Base-by-base conservation (phyloP, 2,797 vertebrate genomes). In the Bufotes viridis region DNA sequence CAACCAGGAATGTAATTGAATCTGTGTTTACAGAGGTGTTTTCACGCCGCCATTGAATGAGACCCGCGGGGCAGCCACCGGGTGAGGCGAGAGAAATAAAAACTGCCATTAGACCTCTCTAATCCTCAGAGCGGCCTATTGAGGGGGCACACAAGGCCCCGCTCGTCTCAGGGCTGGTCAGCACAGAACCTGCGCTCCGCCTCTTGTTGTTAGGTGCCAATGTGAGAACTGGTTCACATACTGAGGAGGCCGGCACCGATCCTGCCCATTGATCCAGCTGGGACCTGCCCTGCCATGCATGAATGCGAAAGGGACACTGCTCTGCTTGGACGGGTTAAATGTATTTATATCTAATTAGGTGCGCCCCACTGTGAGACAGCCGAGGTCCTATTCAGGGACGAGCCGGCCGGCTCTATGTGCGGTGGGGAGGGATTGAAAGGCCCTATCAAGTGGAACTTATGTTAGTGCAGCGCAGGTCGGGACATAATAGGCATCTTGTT, bases 211-310 rank as follows among this genome's bases (percentile, higher is more conserved):
- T 93, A 92, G 91, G 91, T 92, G 91, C 91, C 92, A 90, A 92
- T 92, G 90, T 85, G 89, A 70, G 82, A 91, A 92, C 91, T 91
- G 90, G 91, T 91, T 92, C 92, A 92, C 91, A 92, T 87, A 91
- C 91, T 88, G 90, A 75, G 72, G 87, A 89, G 92, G 90, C 89
- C 81, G 87, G 67, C 89, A 89, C 83, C 78, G 89, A 80, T 90
- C 92, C 89, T 90, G 79, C 90, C 92, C 91, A 90, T 91, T 91
- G 90, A 90, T 90, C 72, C 34, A 82, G 90, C 20, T 2, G 55
- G 74, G 79, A 91, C 92, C 91, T 90, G 89, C 90, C 92, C 93
- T 80, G 91, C 93, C 89, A 84, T 90, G 85, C 87, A 76, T 78
- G 80, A 83, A 83, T 78, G 61, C 69, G 12, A 29, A 85, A 90